Percentiles rank a stretch among this genome's conserved stretches.
phyloP scores from a whole-genome alignment of 2,113 vertebrate genomes.

The Bothrops jararaca region DNA sequence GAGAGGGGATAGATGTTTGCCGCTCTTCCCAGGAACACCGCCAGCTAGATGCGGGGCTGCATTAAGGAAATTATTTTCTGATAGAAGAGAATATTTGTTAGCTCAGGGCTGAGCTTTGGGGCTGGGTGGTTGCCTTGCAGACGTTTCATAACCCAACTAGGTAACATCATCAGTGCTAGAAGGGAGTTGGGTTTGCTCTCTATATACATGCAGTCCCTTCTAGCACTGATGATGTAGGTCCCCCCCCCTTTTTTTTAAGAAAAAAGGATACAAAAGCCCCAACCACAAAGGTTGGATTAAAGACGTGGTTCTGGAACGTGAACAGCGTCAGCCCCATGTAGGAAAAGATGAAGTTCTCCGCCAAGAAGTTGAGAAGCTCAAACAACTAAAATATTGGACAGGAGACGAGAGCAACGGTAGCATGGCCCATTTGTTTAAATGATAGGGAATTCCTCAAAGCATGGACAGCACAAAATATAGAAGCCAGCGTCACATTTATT shows the following conservation, averaged over 20 bases:
- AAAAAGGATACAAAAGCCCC: slow-evolving; percentile 94
- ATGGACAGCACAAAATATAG: background rate
- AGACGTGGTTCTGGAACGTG: slow-evolving; percentile 96
- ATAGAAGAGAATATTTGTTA: background rate
- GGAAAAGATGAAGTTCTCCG: slow-evolving; percentile 99
- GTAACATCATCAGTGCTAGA: background rate
- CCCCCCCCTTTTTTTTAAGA: background rate
- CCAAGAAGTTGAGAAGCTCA: slow-evolving; percentile 96
- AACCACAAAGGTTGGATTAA: slow-evolving; percentile 91
- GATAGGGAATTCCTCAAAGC: background rate
- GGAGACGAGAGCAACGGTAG: slow-evolving; percentile 21
- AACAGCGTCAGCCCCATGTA: slow-evolving; percentile 98
- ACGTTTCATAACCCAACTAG: background rate
- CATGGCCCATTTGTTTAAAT: background rate
- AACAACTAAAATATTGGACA: slow-evolving; percentile 81
- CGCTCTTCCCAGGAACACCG: slow-evolving; percentile 95
- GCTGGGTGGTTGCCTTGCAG: background rate
- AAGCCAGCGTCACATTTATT: background rate
- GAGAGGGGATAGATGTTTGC: slow-evolving; percentile 98
- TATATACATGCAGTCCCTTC: background rate
- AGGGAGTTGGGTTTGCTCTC: background rate
- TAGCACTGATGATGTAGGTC: background rate
- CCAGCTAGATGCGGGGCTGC: slow-evolving; percentile 73
- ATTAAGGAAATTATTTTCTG: slow-evolving; percentile 72
- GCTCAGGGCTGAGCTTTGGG: background rate